These are phyloP conservation scores for Sinelater perroti DNA, from an alignment of 2,888 invertebrate genomes.

Conservation along the genomic window DNA sequence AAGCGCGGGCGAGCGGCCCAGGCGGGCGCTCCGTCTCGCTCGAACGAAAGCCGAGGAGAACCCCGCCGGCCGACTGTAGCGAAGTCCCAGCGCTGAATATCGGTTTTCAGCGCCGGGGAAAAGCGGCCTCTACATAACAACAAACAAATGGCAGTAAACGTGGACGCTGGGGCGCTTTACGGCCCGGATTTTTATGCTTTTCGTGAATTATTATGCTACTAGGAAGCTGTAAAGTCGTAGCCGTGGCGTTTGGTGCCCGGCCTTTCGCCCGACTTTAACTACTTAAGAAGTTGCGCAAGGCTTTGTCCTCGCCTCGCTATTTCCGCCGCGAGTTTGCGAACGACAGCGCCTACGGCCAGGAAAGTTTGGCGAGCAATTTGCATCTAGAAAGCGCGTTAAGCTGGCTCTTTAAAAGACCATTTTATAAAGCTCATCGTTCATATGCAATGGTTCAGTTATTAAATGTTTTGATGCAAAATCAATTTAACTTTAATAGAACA, in stretches of 20 bases:
- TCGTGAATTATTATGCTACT: constrained; percentile 30
- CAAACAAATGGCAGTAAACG: constrained; percentile 37
- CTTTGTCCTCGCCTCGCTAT: constrained; percentile 6
- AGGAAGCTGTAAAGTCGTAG: constrained; percentile 14
- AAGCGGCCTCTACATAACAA: constrained; percentile 27
- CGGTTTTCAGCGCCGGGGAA: too few relatives aligned
- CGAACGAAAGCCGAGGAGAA: too few relatives aligned
- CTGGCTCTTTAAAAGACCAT: too few relatives aligned
- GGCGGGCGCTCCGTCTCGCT: too few relatives aligned
- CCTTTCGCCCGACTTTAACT: constrained; percentile 13
- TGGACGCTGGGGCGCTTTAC: constrained; percentile 31
- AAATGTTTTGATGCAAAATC: too few relatives aligned
- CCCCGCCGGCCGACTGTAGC: too few relatives aligned
- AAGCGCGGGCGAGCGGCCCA: constrained; percentile 1
- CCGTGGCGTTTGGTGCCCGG: too few relatives aligned
- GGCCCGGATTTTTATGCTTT: constrained; percentile 25
- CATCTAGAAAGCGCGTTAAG: constrained; percentile 17
- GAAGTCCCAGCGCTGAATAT: too few relatives aligned
- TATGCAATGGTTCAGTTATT: too few relatives aligned
- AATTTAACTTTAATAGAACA: too few relatives aligned
- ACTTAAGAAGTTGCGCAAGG: constrained; percentile 14
- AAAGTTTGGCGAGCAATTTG: constrained; percentile 6
- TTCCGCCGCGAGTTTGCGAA: constrained; percentile 5
- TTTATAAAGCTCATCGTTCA: too few relatives aligned
- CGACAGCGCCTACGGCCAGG: background rate